Evolutionary conservation across 2,888 invertebrate species (phyloP).

Genomic region (Willowsia nigromaculata): DNA sequence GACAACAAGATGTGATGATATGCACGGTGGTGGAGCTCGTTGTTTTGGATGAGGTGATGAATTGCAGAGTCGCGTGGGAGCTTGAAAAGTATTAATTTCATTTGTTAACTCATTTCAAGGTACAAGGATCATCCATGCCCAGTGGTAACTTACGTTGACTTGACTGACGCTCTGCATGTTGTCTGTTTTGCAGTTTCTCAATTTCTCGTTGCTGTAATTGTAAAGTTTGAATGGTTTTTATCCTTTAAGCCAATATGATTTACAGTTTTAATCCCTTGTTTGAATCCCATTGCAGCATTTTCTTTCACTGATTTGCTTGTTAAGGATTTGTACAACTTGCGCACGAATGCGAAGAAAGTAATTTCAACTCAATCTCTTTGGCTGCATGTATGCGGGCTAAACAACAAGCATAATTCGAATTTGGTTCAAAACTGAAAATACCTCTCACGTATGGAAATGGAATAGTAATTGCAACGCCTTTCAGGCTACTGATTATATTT

Average conservation of each 20-base stretch:
- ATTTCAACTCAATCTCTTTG: no score
- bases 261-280: slow-evolving; percentile 63
- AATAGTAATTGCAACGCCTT: background rate
- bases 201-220: background rate
- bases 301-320: slow-evolving; percentile 31
- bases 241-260: slow-evolving; percentile 58
- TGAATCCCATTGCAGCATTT: slow-evolving; percentile 36
- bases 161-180: slow-evolving; percentile 22
- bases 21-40: slow-evolving; percentile 41
- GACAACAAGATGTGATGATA: slow-evolving; percentile 47
- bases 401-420: background rate
- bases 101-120: slow-evolving; percentile 62
- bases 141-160: slow-evolving; percentile 40
- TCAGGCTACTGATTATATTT: background rate
- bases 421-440: background rate
- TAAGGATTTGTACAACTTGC: background rate
- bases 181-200: background rate
- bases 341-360: background rate
- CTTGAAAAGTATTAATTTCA: slow-evolving; percentile 69
- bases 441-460: background rate
- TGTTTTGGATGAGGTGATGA: slow-evolving; percentile 65
- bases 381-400: no score
- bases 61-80: slow-evolving; percentile 67
- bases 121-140: slow-evolving; percentile 70
- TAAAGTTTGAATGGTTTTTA: slow-evolving; percentile 19